These are phyloP conservation scores for Colostygia pectinataria DNA, from an alignment of 2,888 invertebrate species.

Conservation along the genomic window DNA sequence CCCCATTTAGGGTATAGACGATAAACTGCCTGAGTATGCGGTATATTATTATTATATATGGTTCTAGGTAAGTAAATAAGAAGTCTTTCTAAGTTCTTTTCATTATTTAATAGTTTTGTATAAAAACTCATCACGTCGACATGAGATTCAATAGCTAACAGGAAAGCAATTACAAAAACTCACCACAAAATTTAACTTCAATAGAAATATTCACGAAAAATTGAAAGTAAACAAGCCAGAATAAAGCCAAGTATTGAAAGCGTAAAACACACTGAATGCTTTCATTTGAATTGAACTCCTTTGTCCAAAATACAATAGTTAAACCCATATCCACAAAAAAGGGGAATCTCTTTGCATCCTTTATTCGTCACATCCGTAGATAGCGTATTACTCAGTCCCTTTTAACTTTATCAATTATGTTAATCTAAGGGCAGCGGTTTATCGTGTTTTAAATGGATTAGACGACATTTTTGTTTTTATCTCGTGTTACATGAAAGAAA, in stretches of 20 bases:
- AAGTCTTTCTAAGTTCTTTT: not conserved
- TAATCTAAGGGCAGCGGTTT: constrained; percentile 68
- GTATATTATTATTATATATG: no score
- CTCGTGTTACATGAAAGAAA: constrained; percentile 45
- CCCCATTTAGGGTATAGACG: no score
- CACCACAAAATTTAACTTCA: constrained; percentile 8
- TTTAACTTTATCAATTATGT: constrained; percentile 71
- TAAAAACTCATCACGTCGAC: constrained; percentile 5
- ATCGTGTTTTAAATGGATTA: constrained; percentile 65
- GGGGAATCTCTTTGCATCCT: constrained; percentile 61
- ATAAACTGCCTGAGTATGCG: no score
- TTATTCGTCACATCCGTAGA: constrained; percentile 55
- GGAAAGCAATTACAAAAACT: constrained; percentile 16
- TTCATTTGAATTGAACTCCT: constrained; percentile 51
- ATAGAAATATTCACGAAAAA: constrained; percentile 19
- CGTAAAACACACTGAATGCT: constrained; percentile 38
- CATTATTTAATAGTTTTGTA: constrained; percentile 1
- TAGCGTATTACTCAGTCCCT: constrained; percentile 64
- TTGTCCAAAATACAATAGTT: constrained; percentile 67
- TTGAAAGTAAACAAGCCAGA: constrained; percentile 13
- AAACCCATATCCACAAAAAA: constrained; percentile 60
- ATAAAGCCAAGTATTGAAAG: constrained; percentile 26
- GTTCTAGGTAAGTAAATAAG: no score
- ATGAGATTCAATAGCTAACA: not conserved
- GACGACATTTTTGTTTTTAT: constrained; percentile 54